Conservation (phyloP, 2,888 invertebrate genomes). For the Carabus problematicus region DNA sequence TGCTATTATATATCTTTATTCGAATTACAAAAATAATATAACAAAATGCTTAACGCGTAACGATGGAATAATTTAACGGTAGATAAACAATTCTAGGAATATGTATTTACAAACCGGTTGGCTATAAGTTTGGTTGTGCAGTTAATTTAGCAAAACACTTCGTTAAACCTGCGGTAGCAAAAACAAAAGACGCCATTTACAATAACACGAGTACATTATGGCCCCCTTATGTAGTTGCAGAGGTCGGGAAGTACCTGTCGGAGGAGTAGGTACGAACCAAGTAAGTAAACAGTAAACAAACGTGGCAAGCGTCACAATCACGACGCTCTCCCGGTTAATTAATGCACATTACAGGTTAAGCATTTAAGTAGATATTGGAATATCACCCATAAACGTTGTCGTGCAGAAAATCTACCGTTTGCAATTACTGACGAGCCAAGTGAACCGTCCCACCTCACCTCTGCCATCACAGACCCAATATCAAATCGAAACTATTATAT, state of each 20-base stretch:
- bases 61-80: too few relatives aligned
- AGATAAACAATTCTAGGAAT: neutral
- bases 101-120: too few relatives aligned
- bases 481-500: too few relatives aligned
- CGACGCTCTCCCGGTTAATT: constrained; percentile 19
- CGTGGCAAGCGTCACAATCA: constrained; percentile 11
- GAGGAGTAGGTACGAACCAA: too few relatives aligned
- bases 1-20: too few relatives aligned
- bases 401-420: too few relatives aligned
- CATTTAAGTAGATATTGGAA: constrained; percentile 15
- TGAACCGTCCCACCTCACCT: too few relatives aligned
- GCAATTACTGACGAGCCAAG: too few relatives aligned
- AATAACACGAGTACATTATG: constrained; percentile 26
- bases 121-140: constrained; percentile 1
- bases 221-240: constrained; percentile 22
- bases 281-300: too few relatives aligned
- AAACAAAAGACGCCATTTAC: constrained; percentile 30
- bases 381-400: neutral
- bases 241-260: constrained; percentile 13
- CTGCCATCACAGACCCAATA: too few relatives aligned
- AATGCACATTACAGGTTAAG: constrained; percentile 12
- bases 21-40: too few relatives aligned
- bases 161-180: constrained; percentile 15
- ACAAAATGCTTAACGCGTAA: too few relatives aligned
- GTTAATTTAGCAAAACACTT: constrained; percentile 33